Evolutionary conservation across 2,888 invertebrate species (phyloP).

Genomic region (Melipona beecheii): DNA sequence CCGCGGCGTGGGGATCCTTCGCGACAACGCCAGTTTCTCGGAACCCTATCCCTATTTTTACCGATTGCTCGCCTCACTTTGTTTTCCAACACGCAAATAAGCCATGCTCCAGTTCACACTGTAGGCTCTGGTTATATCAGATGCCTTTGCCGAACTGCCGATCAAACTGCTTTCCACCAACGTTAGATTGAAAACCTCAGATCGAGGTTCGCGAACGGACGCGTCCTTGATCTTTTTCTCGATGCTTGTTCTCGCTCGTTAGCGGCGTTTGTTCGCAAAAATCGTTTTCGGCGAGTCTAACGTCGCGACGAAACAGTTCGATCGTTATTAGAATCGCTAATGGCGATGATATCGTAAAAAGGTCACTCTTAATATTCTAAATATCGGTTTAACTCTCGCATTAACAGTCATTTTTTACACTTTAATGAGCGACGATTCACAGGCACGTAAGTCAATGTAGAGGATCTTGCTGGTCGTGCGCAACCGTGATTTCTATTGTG

Average conservation of each 20-base stretch:
- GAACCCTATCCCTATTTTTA: not conserved
- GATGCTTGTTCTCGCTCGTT: not conserved
- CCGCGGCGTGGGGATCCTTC: constrained; percentile 17
- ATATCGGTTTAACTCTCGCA: not conserved
- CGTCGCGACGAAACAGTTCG: not conserved
- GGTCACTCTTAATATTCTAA: not conserved
- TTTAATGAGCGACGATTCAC: too few species aligned
- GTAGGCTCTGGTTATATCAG: not conserved
- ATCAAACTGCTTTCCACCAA: too few species aligned
- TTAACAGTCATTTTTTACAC: not conserved
- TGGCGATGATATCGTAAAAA: not conserved
- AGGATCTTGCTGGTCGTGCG: not conserved
- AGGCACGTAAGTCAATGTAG: too few species aligned
- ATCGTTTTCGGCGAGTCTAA: not conserved
- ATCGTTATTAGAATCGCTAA: not conserved
- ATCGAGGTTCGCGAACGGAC: not conserved
- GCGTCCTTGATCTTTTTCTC: not conserved
- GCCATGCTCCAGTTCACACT: not conserved
- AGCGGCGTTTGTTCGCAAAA: not conserved
- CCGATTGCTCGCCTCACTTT: constrained; percentile 1
- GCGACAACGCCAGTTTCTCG: not conserved
- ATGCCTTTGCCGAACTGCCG: too few species aligned
- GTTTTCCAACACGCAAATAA: constrained; percentile 15
- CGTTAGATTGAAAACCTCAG: not conserved
- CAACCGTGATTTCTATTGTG: not conserved